phyloP scores from a whole-genome alignment of 2,797 vertebrate species.

The Anableps anableps region DNA sequence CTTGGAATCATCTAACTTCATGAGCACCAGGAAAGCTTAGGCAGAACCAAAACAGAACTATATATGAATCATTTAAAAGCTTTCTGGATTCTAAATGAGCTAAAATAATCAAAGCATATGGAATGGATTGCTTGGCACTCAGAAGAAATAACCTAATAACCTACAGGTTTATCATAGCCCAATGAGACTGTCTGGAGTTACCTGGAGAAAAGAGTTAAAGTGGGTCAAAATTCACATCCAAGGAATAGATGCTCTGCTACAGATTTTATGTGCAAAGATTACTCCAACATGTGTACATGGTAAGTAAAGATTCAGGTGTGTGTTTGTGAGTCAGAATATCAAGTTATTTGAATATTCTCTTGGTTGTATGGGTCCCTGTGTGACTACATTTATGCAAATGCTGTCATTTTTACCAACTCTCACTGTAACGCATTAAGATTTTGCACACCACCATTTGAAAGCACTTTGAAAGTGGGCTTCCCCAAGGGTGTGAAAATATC shows the following conservation, averaged over 20 bases:
- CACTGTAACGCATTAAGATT: constrained; percentile 79
- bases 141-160: neutral
- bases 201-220: neutral
- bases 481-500: constrained; percentile 61
- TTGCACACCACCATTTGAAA: constrained; percentile 71
- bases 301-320: neutral
- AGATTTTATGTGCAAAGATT: neutral
- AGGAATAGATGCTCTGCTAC: neutral
- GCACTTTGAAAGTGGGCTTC: constrained; percentile 67
- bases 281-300: constrained; percentile 1
- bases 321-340: constrained; percentile 36
- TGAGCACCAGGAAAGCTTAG: too few species aligned
- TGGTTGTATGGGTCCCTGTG: constrained; percentile 57
- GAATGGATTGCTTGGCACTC: neutral
- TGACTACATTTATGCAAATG: constrained; percentile 78
- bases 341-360: constrained; percentile 61
- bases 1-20: too few species aligned
- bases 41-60: neutral
- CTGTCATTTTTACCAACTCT: constrained; percentile 75
- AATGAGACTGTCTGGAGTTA: neutral
- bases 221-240: neutral
- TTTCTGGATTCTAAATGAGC: neutral
- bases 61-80: neutral
- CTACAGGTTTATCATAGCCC: neutral
- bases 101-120: neutral